Conservation (phyloP, 1,140 invertebrate species). For the Aradophagus sp. region DNA sequence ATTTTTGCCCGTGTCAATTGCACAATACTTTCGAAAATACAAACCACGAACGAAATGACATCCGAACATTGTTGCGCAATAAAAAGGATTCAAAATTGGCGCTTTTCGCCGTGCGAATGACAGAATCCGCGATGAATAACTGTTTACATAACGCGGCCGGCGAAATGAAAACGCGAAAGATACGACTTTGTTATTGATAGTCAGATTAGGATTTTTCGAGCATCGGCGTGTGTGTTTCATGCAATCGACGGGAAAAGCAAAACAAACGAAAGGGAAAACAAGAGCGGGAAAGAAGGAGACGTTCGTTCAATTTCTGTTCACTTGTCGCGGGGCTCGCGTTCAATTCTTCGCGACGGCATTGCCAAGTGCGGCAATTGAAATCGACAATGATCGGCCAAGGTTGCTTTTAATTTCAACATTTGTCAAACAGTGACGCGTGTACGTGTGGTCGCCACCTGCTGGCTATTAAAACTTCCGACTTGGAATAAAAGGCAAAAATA, state of each 20-base stretch:
- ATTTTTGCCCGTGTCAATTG: too few relatives aligned
- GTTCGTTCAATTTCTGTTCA: conserved; percentile 5
- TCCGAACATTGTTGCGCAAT: background rate
- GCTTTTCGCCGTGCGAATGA: conserved; percentile 21
- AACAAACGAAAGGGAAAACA: background rate
- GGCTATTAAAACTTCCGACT: conserved; percentile 1
- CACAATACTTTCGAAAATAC: conserved; percentile 1
- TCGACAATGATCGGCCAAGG: conserved; percentile 31
- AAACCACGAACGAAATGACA: background rate
- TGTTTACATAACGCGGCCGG: conserved; percentile 34
- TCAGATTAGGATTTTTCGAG: too few relatives aligned
- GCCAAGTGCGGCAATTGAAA: conserved; percentile 27
- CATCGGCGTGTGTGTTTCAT: conserved; percentile 7
- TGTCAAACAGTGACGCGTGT: conserved; percentile 5
- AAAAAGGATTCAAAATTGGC: conserved; percentile 22
- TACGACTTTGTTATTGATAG: conserved; percentile 10
- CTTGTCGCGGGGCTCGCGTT: background rate
- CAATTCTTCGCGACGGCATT: conserved; percentile 20
- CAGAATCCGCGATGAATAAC: conserved; percentile 39
- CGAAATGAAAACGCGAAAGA: conserved; percentile 37
- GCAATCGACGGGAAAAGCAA: background rate
- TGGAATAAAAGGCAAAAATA: background rate
- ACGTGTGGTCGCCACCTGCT: conserved; percentile 10
- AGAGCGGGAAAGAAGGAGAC: background rate
- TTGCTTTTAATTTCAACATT: conserved; percentile 16